Evolutionary conservation across 2,797 vertebrate species (phyloP), one percentile per base, ranked within the genome.

Genomic region (Chelon auratus): DNA sequence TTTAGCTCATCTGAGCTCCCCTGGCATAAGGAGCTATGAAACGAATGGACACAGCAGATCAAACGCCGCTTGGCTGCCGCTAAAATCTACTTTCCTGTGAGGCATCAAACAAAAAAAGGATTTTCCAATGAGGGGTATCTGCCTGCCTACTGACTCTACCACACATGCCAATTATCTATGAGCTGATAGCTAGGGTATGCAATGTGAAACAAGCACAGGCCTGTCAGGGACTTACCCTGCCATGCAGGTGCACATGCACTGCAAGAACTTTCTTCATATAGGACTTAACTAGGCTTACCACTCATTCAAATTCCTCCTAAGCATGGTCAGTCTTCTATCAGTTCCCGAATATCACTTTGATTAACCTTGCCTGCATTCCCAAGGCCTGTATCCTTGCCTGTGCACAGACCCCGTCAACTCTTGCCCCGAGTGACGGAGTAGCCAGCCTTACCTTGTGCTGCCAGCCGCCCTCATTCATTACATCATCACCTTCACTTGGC

Each of bases 401-500:
- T 58, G 72, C 78, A 77, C 60, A 81, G 80, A 84, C 73, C 83
- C 81, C 75, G 81, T 90, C 85, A 87, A 57, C 70, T 68, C 61
- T 55, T 62, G 71, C 62, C 63, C 70, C 12, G 68, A 82, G 77
- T 92, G 90, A 94, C 83, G 18, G 85, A 92, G 88, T 76, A 74
- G 78, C 78, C 82, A 62, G 78, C 66, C 47, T 93, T 84, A 90
- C 92, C 93, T 94, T 93, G 92, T 87, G 84, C 86, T 82, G 84
- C 81, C 86, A 85, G 60, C 75, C 77, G 61, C 70, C 79, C 88
- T 88, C 92, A 94, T 94, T 85, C 89, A 92, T 93, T 90, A 91
- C 87, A 84, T 83, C 85, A 89, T 93, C 92, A 92, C 93, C 91
- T 93, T 93, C 88, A 87, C 91, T 90, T 88, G 85, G 85, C 84